Conservation (phyloP, 2,113 vertebrate species). For the Lipotes vexillifer region DNA sequence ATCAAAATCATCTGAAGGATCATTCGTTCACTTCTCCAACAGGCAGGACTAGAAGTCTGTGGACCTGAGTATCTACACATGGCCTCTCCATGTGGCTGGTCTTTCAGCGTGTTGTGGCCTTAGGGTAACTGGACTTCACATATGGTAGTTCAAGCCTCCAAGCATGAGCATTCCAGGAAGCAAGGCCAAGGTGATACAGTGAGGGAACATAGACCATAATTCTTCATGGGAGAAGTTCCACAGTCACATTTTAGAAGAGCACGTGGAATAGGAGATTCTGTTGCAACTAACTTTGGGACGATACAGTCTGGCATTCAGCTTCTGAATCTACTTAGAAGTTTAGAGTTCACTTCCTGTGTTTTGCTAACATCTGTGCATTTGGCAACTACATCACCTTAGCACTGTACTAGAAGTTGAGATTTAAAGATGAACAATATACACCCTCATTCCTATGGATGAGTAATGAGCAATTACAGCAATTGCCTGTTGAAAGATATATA, state of each 20-base stretch:
- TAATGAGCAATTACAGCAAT: neutral
- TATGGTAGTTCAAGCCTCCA: neutral
- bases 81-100: neutral
- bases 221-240: neutral
- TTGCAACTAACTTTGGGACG: neutral
- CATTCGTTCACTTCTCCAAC: neutral
- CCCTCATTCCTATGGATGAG: neutral
- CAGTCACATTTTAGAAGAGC: neutral
- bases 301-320: neutral
- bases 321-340: neutral
- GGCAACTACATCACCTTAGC: neutral
- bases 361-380: neutral
- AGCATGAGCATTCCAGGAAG: neutral
- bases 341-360: neutral
- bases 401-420: neutral
- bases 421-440: neutral
- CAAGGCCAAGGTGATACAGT: neutral
- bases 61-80: neutral
- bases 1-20: neutral
- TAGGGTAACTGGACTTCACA: neutral
- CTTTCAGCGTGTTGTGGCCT: neutral
- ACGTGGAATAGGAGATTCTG: neutral
- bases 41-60: neutral
- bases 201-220: neutral
- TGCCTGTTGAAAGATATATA: neutral